These are phyloP conservation scores for Formicarius rufipectus DNA, from an alignment of 2,113 vertebrate genomes.

Conservation along the genomic window DNA sequence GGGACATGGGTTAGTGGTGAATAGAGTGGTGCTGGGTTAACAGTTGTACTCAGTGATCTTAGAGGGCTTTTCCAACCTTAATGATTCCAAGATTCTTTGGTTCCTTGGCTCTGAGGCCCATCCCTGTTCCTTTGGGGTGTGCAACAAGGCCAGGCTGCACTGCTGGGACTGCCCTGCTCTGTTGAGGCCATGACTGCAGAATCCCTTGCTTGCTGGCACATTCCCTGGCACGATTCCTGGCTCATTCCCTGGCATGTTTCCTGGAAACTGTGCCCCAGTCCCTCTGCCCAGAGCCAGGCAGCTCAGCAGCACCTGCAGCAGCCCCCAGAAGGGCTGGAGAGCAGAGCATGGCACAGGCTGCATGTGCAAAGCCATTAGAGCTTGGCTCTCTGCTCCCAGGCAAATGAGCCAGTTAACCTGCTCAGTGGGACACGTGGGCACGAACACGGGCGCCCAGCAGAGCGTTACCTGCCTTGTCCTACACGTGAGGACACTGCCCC, in stretches of 20 bases:
- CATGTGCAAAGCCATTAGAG: constrained; percentile 20
- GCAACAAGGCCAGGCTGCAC: not conserved
- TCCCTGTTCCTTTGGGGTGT: not conserved
- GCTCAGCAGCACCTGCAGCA: not conserved
- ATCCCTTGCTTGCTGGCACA: not conserved
- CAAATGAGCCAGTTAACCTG: constrained; percentile 32
- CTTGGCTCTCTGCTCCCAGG: constrained; percentile 19
- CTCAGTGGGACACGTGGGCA: constrained; percentile 7
- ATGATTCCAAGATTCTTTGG: not conserved
- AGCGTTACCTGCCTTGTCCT: not conserved
- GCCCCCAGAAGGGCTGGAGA: not conserved
- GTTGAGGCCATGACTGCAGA: not conserved
- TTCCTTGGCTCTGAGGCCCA: not conserved
- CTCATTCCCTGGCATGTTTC: fast-evolving
- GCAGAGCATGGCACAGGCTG: not conserved
- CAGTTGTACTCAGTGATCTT: not conserved
- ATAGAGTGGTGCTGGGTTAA: not conserved
- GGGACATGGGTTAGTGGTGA: not conserved
- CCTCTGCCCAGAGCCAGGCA: not conserved
- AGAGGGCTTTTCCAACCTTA: not conserved
- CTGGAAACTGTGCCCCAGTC: not conserved
- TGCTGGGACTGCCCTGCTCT: fast-evolving
- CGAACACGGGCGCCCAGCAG: not conserved
- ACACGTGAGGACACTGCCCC: not conserved
- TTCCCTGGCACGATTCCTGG: not conserved